Base-by-base conservation (phyloP, 2,888 invertebrate species). In the Cyrtodaria siliqua region DNA sequence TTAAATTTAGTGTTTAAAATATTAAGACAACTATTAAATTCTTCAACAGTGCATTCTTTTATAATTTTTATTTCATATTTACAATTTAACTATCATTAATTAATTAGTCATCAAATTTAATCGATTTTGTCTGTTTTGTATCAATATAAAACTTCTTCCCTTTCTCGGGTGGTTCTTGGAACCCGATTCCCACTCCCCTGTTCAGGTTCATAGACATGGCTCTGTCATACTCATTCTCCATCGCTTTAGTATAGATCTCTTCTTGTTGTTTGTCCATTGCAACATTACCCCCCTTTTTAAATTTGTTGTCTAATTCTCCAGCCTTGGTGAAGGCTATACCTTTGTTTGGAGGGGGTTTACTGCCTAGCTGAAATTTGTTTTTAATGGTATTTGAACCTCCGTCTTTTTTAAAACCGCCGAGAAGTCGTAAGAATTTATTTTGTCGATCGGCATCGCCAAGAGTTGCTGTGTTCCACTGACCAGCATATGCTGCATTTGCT, bases 81-180 rank as follows among this genome's bases (percentile, higher is more conserved):
- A n/a, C n/a, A n/a, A n/a, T n/a, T n/a, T n/a, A n/a, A n/a, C n/a
- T n/a, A n/a, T n/a, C n/a, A n/a, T n/a, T n/a, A n/a, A n/a, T n/a
- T n/a, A n/a, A n/a, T 44, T 72, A 79, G 49, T 86, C 85, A 81
- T 86, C 85, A 85, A 89, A 88, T 72, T 87, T 87, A 2, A 81
- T 79, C 8, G 88, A 89, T 49, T 87, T 87, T 9, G 84, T 71
- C n/a, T 69, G 62, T 50, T 69, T 74, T 62, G 72, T 73, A 67
- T 90, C 86, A 64, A 90, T 90, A 55, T 86, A 79, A 62, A 90
- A 89, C 57, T 85, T 89, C 66, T 90, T 90, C 8, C 87, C 86
- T 24, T 77, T 86, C 14, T 80, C 82, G 20, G 87, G 86, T 8
- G 86, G 84, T 59, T 82, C 77, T 44, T 77, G 75, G 77, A 85